phyloP scores from a whole-genome alignment of 2,797 vertebrate genomes.

The Acanthurus lineatus region DNA sequence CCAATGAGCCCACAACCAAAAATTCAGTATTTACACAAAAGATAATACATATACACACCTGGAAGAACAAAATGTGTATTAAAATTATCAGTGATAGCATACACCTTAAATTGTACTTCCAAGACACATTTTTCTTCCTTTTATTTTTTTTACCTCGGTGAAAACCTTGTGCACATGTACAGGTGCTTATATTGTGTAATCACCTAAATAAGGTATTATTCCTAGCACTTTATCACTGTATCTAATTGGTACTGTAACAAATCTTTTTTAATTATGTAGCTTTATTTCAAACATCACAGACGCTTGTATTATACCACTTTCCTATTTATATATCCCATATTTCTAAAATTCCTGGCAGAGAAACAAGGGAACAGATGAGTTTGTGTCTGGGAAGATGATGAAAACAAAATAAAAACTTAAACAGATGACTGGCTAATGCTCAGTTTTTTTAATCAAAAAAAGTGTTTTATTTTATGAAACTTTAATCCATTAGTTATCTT shows the following conservation, averaged over 20 bases:
- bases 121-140: background rate
- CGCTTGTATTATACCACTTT: background rate
- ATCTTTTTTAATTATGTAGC: background rate
- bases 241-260: background rate
- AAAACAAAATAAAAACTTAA: slow-evolving; percentile 2
- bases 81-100: background rate
- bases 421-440: slow-evolving; percentile 16
- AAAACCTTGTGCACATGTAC: background rate
- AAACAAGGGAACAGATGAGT: slow-evolving; percentile 3
- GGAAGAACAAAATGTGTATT: background rate
- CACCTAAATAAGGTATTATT: background rate
- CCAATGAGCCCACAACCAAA: background rate
- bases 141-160: background rate
- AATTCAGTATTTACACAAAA: too few species aligned
- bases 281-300: background rate
- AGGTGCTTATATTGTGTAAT: background rate
- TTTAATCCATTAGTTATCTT: background rate
- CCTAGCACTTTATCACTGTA: background rate
- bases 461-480: too few species aligned
- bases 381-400: background rate
- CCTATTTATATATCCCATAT: slow-evolving; percentile 23
- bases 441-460: background rate
- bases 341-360: slow-evolving; percentile 2
- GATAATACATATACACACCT: slow-evolving; percentile 2
- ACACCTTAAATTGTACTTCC: background rate